Percentiles rank a stretch among this genome's conserved stretches.
These are phyloP conservation scores for Pseudomyrmex cubaensis DNA, from an alignment of 1,140 invertebrate genomes.

Conservation along the genomic window DNA sequence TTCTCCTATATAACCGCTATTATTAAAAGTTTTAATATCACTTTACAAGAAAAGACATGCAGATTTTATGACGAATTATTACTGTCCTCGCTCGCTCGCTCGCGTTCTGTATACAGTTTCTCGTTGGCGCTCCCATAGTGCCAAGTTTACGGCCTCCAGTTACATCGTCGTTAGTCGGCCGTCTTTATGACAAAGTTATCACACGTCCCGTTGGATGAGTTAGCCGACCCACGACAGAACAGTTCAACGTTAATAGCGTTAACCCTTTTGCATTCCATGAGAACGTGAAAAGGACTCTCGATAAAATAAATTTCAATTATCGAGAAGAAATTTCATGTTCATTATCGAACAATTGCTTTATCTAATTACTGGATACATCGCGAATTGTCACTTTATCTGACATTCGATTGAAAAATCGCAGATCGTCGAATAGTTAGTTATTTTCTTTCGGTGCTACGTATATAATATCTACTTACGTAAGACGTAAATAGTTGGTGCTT, in stretches of 20 bases:
- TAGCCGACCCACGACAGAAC: slow-evolving; percentile 3
- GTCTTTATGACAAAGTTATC: slow-evolving; percentile 60
- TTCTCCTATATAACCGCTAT: background rate
- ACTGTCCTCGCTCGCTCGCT: background rate
- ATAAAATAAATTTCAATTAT: slow-evolving; percentile 16
- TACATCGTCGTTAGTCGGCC: slow-evolving; percentile 44
- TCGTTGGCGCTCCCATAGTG: slow-evolving; percentile 5
- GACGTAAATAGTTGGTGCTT: background rate
- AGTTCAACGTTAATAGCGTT: slow-evolving; percentile 1
- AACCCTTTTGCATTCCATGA: slow-evolving; percentile 3
- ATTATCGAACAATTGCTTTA: slow-evolving; percentile 10
- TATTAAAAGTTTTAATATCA: slow-evolving; percentile 10
- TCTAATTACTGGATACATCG: slow-evolving; percentile 11
- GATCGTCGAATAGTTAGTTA: slow-evolving; percentile 6
- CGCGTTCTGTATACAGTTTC: no score
- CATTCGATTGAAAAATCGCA: background rate
- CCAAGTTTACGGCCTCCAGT: slow-evolving; percentile 38
- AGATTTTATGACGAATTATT: background rate
- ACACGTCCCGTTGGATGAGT: slow-evolving; percentile 14
- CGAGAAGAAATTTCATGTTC: background rate
- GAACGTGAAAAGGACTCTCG: slow-evolving; percentile 12
- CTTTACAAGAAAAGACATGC: slow-evolving; percentile 15
- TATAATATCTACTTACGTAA: slow-evolving; percentile 3
- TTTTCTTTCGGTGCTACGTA: background rate
- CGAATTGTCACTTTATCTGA: background rate